Evolutionary conservation across 2,888 invertebrate species (phyloP).

Genomic region (Melanargia galathea): DNA sequence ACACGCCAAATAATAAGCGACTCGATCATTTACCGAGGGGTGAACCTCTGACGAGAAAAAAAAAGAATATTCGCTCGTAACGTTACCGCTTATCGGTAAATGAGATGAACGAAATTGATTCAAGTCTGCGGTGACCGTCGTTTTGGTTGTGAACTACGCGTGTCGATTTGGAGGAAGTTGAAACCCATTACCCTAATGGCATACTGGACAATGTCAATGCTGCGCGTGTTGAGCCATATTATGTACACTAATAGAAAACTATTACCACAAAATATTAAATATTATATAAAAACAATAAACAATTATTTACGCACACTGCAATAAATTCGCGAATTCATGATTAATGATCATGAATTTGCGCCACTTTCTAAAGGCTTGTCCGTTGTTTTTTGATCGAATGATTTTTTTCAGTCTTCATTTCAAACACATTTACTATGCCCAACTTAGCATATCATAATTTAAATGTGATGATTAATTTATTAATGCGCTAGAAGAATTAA

Average conservation of each 20-base stretch:
- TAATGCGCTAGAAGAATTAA: too few relatives aligned
- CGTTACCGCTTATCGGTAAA: constrained; percentile 62
- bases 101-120: constrained; percentile 70
- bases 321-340: too few relatives aligned
- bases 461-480: too few relatives aligned
- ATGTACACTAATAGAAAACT: neutral
- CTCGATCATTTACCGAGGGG: constrained; percentile 76
- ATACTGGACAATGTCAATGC: neutral
- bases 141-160: constrained; percentile 33
- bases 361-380: too few relatives aligned
- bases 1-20: constrained; percentile 81
- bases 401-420: too few relatives aligned
- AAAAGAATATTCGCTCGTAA: constrained; percentile 60
- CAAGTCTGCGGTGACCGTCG: constrained; percentile 43
- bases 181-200: neutral
- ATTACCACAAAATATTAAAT: too few relatives aligned
- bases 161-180: constrained; percentile 18
- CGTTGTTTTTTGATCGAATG: too few relatives aligned
- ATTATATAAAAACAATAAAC: too few relatives aligned
- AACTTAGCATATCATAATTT: too few relatives aligned
- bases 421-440: too few relatives aligned
- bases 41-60: constrained; percentile 64
- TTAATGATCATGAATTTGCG: too few relatives aligned
- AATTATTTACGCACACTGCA: too few relatives aligned
- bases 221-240: neutral